Percentiles rank a stretch among this genome's conserved stretches.
Conservation (phyloP, 2,797 vertebrate species). For the Lepidocolaptes lacrymiger region DNA sequence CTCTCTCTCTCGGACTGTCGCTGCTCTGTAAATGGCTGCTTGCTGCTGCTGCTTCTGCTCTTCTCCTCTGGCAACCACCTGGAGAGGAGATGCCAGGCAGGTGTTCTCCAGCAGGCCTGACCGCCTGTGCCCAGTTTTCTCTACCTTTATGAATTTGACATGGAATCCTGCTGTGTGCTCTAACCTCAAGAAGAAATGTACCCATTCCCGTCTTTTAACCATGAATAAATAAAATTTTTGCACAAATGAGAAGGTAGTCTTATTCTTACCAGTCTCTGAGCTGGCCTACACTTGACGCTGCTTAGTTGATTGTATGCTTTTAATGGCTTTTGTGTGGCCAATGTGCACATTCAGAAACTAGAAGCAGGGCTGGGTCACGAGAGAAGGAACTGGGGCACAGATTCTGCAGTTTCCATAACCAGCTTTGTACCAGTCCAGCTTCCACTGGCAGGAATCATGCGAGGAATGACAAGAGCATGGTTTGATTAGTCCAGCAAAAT, state of each 20-base stretch:
- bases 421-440: not conserved
- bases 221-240: not conserved
- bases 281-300: not conserved
- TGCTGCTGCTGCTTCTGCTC: not conserved
- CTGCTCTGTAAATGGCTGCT: not conserved
- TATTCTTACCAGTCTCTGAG: not conserved
- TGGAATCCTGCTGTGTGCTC: not conserved
- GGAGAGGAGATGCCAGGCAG: not conserved
- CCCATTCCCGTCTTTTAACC: not conserved
- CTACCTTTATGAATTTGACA: not conserved
- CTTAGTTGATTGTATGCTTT: not conserved
- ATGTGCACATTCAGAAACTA: not conserved
- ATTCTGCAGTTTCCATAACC: not conserved
- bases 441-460: not conserved
- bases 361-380: rapidly evolving
- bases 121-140: not conserved
- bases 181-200: not conserved
- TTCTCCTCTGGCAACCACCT: not conserved
- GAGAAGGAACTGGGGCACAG: not conserved
- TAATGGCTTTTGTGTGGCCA: not conserved
- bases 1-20: rapidly evolving
- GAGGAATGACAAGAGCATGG: not conserved
- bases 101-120: not conserved
- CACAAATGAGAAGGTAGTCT: not conserved
- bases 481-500: conserved; percentile 1